Evolutionary conservation across 2,113 vertebrate species (phyloP).

Genomic region (Apodemus sylvaticus): DNA sequence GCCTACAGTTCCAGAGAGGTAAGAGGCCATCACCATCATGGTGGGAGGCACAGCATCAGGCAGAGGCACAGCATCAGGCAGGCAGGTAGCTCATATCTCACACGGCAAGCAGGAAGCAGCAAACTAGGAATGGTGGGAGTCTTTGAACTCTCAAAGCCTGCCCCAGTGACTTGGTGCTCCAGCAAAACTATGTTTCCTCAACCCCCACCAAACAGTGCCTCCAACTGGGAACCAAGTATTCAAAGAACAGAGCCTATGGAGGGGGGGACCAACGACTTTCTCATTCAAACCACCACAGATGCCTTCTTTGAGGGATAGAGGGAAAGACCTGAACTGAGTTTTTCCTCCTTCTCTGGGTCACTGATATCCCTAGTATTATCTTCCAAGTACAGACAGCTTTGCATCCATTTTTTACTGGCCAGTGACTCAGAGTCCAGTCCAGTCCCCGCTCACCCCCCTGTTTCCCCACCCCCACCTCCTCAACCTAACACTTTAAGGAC

Average conservation of each 20-base stretch:
- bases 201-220: background rate
- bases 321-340: background rate
- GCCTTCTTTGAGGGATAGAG: background rate
- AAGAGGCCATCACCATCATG: background rate
- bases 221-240: background rate
- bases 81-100: background rate
- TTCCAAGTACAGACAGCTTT: background rate
- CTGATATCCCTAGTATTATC: background rate
- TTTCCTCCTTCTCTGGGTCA: background rate
- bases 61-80: background rate
- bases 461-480: too few relatives aligned
- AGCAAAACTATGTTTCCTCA: background rate
- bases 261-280: too few relatives aligned
- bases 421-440: background rate
- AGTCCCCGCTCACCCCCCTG: too few relatives aligned
- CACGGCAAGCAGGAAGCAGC: background rate
- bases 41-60: background rate
- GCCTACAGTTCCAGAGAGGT: background rate
- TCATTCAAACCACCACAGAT: background rate
- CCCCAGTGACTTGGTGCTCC: background rate
- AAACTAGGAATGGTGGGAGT: background rate
- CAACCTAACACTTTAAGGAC: constrained; percentile 21
- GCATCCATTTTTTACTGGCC: background rate
- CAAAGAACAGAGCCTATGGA: background rate
- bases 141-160: background rate